Conservation (phyloP, 2,113 vertebrate species). For the Octodon degus region DNA sequence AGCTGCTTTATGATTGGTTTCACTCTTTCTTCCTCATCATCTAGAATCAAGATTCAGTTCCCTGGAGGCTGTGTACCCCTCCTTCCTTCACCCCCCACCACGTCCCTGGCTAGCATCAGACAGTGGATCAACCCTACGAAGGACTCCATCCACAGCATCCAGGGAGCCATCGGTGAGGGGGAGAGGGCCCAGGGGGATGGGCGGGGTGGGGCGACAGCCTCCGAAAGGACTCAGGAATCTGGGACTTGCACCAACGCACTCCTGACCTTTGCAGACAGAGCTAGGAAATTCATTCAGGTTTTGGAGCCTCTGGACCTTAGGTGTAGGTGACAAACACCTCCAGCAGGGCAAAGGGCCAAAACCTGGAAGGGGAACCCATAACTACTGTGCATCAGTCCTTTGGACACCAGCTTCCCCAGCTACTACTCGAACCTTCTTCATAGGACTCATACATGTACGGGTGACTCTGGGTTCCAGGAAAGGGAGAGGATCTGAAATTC, state of each 20-base stretch:
- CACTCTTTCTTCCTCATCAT: conserved; percentile 27
- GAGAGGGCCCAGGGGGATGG: neutral
- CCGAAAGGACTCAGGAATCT: neutral
- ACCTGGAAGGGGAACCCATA: neutral
- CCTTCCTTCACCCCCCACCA: neutral
- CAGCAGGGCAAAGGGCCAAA: neutral
- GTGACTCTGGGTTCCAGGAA: neutral
- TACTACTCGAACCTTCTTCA: neutral
- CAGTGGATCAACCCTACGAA: conserved; percentile 88
- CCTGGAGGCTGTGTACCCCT: conserved; percentile 5
- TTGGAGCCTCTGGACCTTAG: neutral
- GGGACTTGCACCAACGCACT: neutral
- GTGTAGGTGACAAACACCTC: neutral
- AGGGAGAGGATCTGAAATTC: conserved; percentile 9
- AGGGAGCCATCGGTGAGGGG: conserved; percentile 87
- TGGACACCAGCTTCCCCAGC: neutral
- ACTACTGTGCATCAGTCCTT: neutral
- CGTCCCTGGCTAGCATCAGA: conserved; percentile 56
- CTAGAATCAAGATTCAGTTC: conserved; percentile 68
- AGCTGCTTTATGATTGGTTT: neutral
- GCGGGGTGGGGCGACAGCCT: neutral
- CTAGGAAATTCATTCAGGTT: neutral
- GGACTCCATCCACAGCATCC: conserved; percentile 87
- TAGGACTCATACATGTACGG: neutral
- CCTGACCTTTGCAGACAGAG: neutral